A percentile compares a stretch with the other conserved stretches of the same genome.
Evolutionary conservation across 2,797 vertebrate species (phyloP).

Genomic region (Brotogeris chrysoptera): DNA sequence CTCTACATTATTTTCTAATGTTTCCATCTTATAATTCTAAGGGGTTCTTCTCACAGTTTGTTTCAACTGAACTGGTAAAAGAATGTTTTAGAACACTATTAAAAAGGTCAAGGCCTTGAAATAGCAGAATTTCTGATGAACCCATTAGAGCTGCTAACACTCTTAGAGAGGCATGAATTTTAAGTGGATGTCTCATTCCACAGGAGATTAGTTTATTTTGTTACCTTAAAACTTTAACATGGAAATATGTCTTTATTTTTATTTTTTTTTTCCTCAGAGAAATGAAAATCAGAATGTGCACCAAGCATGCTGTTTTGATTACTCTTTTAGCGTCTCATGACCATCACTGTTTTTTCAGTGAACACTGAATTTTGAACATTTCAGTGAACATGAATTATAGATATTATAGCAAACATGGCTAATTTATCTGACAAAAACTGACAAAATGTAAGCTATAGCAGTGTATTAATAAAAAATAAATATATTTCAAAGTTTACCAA

Average conservation of each 20-base stretch:
- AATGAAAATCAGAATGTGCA: neutral
- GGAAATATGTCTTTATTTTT: neutral
- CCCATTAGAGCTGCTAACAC: neutral
- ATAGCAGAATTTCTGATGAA: neutral
- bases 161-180: neutral
- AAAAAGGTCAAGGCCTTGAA: neutral
- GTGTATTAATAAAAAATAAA: neutral
- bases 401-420: neutral
- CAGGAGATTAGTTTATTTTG: neutral
- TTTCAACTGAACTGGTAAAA: neutral
- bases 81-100: neutral
- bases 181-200: neutral
- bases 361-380: neutral
- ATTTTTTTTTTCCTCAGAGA: neutral
- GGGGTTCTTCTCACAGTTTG: neutral
- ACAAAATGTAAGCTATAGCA: neutral
- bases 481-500: neutral
- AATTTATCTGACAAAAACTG: neutral
- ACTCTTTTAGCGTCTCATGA: neutral
- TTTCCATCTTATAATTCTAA: neutral
- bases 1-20: neutral
- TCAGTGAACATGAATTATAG: neutral
- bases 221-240: constrained; percentile 29
- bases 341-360: neutral
- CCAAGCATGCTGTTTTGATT: neutral